Evolutionary conservation across 2,888 invertebrate species (phyloP).

Genomic region (Zhuqinia jingwanae): DNA sequence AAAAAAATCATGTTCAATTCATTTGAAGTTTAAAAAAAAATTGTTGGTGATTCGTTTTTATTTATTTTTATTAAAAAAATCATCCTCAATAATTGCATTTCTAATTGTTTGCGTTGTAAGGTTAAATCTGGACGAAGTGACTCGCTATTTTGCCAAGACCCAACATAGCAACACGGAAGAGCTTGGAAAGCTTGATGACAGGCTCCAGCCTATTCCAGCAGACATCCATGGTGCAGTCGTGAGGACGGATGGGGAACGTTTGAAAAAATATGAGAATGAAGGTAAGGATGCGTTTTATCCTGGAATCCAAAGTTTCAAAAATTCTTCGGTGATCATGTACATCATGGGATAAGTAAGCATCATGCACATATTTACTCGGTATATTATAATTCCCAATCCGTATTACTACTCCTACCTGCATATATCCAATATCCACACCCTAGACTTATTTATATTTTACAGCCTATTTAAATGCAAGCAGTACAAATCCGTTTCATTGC

Average conservation of each 20-base stretch:
- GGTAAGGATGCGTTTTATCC: conserved; percentile 82
- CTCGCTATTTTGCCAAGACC: conserved; percentile 84
- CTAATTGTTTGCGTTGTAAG: conserved; percentile 72
- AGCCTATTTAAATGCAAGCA: no score
- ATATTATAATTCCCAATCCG: no score
- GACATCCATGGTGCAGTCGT: conserved; percentile 90
- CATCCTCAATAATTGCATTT: no score
- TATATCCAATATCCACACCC: no score
- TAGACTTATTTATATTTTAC: no score
- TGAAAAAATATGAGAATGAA: conserved; percentile 86
- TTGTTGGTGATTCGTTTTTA: neutral
- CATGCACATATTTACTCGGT: no score
- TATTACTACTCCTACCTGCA: no score
- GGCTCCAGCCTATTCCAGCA: conserved; percentile 92
- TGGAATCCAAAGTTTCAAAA: no score
- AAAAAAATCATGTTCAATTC: neutral
- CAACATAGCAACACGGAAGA: conserved; percentile 84
- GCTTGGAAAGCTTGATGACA: conserved; percentile 88
- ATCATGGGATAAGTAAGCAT: no score
- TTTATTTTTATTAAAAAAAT: neutral
- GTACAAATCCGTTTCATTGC: no score
- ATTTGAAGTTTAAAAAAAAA: conserved; percentile 1
- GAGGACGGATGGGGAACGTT: conserved; percentile 84
- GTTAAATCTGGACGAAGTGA: conserved; percentile 88
- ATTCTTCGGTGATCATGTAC: no score